Conservation (phyloP, 2,113 vertebrate genomes). For the Lepisosteus oculatus region DNA sequence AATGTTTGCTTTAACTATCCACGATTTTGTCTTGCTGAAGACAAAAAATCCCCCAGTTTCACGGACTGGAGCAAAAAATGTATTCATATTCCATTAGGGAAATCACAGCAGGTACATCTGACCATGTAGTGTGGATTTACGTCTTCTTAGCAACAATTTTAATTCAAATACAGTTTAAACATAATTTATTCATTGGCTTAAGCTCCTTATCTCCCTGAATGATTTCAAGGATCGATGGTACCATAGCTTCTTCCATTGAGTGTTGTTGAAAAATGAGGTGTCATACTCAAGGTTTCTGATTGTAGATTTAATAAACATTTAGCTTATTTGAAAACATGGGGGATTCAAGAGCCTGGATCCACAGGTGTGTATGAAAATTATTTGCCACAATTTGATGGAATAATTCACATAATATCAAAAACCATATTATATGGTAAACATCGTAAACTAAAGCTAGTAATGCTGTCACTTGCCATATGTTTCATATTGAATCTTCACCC, state of each 20-base stretch:
- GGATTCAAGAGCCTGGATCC: too few relatives aligned
- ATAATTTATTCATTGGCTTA: conserved; percentile 32
- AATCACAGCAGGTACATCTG: conserved; percentile 21
- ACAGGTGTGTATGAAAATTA: too few relatives aligned
- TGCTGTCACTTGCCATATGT: too few relatives aligned
- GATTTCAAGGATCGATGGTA: conserved; percentile 31
- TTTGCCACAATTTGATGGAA: too few relatives aligned
- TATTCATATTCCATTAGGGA: conserved; percentile 17
- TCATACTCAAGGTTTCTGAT: neutral
- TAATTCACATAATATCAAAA: too few relatives aligned
- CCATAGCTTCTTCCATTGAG: conserved; percentile 19
- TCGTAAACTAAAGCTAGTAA: too few relatives aligned
- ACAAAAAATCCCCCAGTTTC: conserved; percentile 6
- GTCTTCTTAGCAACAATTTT: conserved; percentile 17
- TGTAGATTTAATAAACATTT: neutral
- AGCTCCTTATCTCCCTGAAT: conserved; percentile 27
- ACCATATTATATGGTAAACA: too few relatives aligned
- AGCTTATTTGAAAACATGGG: too few relatives aligned
- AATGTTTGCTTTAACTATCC: conserved; percentile 26
- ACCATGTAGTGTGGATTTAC: conserved; percentile 16
- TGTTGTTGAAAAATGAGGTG: conserved; percentile 13
- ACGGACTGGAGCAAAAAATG: neutral
- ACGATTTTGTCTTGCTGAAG: conserved; percentile 4
- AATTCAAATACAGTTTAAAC: conserved; percentile 27
- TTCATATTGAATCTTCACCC: too few relatives aligned